Evolutionary conservation across 2,797 vertebrate species (phyloP).

Genomic region (Anniella stebbinsi): DNA sequence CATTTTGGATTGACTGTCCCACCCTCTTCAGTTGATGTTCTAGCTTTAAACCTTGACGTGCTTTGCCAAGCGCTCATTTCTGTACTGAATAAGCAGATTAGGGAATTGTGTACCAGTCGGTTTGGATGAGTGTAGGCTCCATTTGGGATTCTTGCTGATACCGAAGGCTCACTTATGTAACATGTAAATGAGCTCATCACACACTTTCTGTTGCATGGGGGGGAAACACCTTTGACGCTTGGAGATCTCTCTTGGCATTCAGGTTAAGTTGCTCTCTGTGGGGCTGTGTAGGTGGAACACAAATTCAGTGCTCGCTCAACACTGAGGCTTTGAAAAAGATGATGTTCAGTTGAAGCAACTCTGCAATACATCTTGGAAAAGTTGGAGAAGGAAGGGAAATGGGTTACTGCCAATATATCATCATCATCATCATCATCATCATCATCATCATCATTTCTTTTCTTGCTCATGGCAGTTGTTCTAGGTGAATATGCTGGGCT

Average conservation of each 20-base stretch:
- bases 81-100: neutral
- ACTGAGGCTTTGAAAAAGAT: neutral
- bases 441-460: too few species aligned
- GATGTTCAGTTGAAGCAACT: neutral
- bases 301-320: neutral
- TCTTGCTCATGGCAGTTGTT: too few species aligned
- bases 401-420: neutral
- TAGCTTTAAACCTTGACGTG: neutral
- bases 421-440: too few species aligned
- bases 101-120: neutral
- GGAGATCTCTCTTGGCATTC: neutral
- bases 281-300: slow-evolving; percentile 1
- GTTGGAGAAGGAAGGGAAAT: neutral
- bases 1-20: neutral
- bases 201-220: slow-evolving; percentile 10
- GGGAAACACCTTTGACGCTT: neutral
- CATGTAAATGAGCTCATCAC: slow-evolving; percentile 1
- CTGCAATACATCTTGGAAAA: neutral
- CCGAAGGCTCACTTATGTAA: slow-evolving; percentile 12
- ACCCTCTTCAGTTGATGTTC: too few species aligned
- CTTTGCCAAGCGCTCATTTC: neutral
- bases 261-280: neutral
- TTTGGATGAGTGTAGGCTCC: too few species aligned
- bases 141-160: neutral
- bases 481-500: too few species aligned